Base-by-base conservation (phyloP, 1,140 invertebrate genomes). In the Oreohelix idahoensis region DNA sequence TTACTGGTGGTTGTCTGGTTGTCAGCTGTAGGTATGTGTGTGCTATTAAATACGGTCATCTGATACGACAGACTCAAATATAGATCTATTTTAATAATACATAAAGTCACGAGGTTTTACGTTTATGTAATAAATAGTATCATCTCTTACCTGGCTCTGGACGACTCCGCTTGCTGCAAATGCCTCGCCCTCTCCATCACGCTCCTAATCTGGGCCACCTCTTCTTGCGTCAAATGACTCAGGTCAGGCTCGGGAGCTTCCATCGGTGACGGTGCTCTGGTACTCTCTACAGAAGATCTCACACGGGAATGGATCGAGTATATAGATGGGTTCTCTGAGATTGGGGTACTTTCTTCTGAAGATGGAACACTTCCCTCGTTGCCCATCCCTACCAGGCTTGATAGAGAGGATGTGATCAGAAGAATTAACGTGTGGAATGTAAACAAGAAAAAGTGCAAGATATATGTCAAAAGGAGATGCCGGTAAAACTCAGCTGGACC, bases 131-230 rank as follows among this genome's bases (percentile, higher is more conserved):
- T n/a, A n/a, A n/a, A n/a, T n/a, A n/a, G n/a, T n/a, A n/a, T n/a
- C n/a, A 45, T 45, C 36, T 87, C 89, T 87, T 83, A 91, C 90
- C 89, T 89, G 42, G 88, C 88, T 70, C 89, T 69, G n/a, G 79
- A 79, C 39, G 92, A 85, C 73, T 92, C 91, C 74, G 91, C 91
- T 69, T 94, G 91, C 86, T 94, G 89, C 81, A 91, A 87, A 79
- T 93, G 92, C 88, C 94, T 94, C 42, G 94, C 94, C 87, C 94
- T 93, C 71, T 94, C 94, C 93, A 95, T 95, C n/a, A 95, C 94
- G 84, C 93, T 94, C 73, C 94, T 93, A 69, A 95, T 95, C 87
- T 94, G 92, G 58, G 93, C 92, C 76, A 94, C 91, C 88, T 95
- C 94, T 84, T 95, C 94, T 53, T 93, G 94, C 75, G 94, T 94